A percentile compares a stretch with the other conserved stretches of the same genome.
Evolutionary conservation across 2,113 vertebrate genomes (phyloP).

Genomic region (Sceloporus undulatus): DNA sequence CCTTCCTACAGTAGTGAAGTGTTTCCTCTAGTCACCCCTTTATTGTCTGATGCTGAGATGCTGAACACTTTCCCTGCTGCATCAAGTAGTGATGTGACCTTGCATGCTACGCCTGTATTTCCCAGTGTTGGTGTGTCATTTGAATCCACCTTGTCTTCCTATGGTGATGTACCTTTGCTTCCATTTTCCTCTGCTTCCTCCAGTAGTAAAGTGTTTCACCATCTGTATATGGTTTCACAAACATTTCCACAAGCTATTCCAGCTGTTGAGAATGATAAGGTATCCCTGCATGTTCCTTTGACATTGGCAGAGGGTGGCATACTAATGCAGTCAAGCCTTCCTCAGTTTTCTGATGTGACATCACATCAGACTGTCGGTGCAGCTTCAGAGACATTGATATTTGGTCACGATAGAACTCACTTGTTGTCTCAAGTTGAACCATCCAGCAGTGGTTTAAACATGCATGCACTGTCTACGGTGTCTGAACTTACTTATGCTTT

Average conservation of each 20-base stretch:
- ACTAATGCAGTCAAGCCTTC: conserved; percentile 78
- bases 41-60: conserved; percentile 84
- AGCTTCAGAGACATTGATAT: conserved; percentile 83
- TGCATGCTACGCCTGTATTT: conserved; percentile 91
- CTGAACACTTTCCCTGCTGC: conserved; percentile 82
- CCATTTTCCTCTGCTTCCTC: conserved; percentile 84
- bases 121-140: conserved; percentile 85
- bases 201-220: conserved; percentile 82
- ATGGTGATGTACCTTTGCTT: conserved; percentile 85
- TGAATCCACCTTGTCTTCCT: conserved; percentile 84
- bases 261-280: conserved; percentile 78
- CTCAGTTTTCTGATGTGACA: conserved; percentile 79
- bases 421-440: conserved; percentile 79
- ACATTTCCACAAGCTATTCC: conserved; percentile 80
- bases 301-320: conserved; percentile 81
- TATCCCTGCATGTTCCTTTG: conserved; percentile 85
- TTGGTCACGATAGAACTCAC: conserved; percentile 78
- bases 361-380: conserved; percentile 75
- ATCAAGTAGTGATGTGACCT: conserved; percentile 85
- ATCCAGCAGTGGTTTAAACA: conserved; percentile 80
- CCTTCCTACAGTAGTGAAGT: conserved; percentile 85
- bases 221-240: conserved; percentile 78
- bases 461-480: conserved; percentile 83
- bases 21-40: conserved; percentile 84
- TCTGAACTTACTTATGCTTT: conserved; percentile 78